Evolutionary conservation across 2,797 vertebrate species (phyloP).

Genomic region (Rallus crepitans): DNA sequence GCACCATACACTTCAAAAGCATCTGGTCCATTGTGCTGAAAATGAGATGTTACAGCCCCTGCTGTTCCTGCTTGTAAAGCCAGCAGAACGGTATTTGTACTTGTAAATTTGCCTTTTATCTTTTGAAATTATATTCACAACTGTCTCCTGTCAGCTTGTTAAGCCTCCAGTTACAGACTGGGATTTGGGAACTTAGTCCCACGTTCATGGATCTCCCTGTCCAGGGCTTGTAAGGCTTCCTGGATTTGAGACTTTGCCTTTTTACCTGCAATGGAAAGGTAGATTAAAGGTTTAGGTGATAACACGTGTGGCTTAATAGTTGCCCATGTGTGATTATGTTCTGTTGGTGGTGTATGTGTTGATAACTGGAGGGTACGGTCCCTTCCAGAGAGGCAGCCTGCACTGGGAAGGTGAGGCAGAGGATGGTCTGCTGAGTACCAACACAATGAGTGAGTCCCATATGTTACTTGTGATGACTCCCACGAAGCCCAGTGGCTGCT

Average conservation of each 20-base stretch:
- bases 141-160: background rate
- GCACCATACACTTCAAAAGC: background rate
- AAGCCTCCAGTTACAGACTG: background rate
- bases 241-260: background rate
- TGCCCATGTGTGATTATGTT: background rate
- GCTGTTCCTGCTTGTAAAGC: background rate
- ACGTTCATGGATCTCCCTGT: background rate
- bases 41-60: background rate
- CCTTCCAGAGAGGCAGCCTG: background rate
- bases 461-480: background rate
- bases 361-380: fast-evolving
- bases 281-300: background rate
- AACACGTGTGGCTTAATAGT: too few relatives aligned
- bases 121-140: background rate
- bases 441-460: fast-evolving
- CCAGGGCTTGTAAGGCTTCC: background rate
- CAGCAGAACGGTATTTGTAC: background rate
- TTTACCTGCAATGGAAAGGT: background rate
- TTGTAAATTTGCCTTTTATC: background rate
- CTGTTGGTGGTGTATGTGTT: too few relatives aligned
- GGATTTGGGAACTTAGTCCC: background rate
- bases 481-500: background rate
- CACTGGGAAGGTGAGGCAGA: background rate
- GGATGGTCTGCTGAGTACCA: fast-evolving
- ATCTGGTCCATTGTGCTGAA: background rate